A percentile compares a stretch with the other conserved stretches of the same genome.
These are phyloP conservation scores for Lepidotrigona ventralis DNA, from an alignment of 1,140 invertebrate genomes.

Conservation along the genomic window DNA sequence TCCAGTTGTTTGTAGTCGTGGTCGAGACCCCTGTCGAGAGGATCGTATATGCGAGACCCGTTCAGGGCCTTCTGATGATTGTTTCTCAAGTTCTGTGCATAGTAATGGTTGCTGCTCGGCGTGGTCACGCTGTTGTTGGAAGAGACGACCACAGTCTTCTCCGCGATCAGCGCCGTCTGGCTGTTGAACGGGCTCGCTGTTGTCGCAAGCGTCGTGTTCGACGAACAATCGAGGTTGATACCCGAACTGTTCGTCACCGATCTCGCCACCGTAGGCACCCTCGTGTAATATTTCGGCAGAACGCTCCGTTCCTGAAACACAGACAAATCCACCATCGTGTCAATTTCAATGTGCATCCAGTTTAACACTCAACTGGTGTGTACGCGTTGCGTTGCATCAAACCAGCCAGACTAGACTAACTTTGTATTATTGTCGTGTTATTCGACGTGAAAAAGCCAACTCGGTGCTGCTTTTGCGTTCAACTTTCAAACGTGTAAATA, in stretches of 20 bases:
- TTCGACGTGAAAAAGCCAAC: too few relatives aligned
- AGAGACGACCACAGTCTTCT: conserved; percentile 53
- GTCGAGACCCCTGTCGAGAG: conserved; percentile 59
- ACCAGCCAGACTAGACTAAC: too few relatives aligned
- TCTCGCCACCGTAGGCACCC: conserved; percentile 67
- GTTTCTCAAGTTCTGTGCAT: conserved; percentile 75
- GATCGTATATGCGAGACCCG: conserved; percentile 71
- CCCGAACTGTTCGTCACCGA: conserved; percentile 79
- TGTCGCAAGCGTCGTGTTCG: conserved; percentile 81
- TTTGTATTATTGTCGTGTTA: too few relatives aligned
- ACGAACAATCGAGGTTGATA: conserved; percentile 81
- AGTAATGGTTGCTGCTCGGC: conserved; percentile 66
- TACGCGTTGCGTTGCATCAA: too few relatives aligned
- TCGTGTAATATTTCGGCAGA: conserved; percentile 73
- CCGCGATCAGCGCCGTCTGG: conserved; percentile 69
- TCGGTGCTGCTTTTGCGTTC: too few relatives aligned
- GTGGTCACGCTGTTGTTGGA: conserved; percentile 6
- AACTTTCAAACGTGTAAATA: too few relatives aligned
- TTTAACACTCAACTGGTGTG: neutral
- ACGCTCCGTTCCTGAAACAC: conserved; percentile 72
- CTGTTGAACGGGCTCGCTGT: conserved; percentile 81
- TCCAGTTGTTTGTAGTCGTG: conserved; percentile 74
- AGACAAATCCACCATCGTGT: neutral
- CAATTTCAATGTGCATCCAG: too few relatives aligned
- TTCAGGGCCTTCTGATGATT: conserved; percentile 67